These are phyloP conservation scores for Threskiornis aethiopicus DNA, from an alignment of 2,797 vertebrate species.

Conservation along the genomic window DNA sequence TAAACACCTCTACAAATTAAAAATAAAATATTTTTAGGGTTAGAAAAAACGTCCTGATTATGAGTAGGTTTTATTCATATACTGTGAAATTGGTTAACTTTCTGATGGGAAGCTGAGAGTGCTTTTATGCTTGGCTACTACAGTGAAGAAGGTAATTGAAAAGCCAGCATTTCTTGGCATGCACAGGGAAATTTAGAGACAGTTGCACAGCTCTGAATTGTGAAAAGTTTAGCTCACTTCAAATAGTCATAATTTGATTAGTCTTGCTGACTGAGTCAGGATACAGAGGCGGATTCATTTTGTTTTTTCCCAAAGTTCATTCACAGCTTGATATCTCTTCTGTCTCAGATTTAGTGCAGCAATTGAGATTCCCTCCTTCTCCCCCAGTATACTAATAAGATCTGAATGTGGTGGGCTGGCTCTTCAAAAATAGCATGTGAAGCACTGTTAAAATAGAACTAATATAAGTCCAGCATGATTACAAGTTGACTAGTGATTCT, in stretches of 20 bases:
- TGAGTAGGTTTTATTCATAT: not conserved
- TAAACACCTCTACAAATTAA: not conserved
- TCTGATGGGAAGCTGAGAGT: not conserved
- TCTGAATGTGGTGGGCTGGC: not conserved
- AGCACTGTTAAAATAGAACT: not conserved
- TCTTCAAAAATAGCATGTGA: not conserved
- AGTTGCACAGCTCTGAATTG: not conserved
- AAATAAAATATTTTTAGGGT: not conserved
- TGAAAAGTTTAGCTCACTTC: conserved; percentile 18
- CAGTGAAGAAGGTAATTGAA: not conserved
- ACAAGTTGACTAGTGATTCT: not conserved
- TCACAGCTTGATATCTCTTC: conserved; percentile 35
- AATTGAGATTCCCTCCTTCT: not conserved
- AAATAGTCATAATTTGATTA: conserved; percentile 48
- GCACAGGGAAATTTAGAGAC: not conserved
- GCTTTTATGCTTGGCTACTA: not conserved
- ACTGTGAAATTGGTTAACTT: not conserved
- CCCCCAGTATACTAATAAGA: not conserved
- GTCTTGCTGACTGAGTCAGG: conserved; percentile 29
- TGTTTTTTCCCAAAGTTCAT: not conserved
- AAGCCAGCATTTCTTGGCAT: conserved; percentile 1
- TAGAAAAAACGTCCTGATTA: not conserved
- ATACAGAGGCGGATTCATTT: conserved; percentile 1
- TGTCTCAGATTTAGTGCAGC: not conserved
- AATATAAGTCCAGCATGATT: not conserved